phyloP scores from a whole-genome alignment of 2,888 invertebrate genomes.

The Amiota communis region DNA sequence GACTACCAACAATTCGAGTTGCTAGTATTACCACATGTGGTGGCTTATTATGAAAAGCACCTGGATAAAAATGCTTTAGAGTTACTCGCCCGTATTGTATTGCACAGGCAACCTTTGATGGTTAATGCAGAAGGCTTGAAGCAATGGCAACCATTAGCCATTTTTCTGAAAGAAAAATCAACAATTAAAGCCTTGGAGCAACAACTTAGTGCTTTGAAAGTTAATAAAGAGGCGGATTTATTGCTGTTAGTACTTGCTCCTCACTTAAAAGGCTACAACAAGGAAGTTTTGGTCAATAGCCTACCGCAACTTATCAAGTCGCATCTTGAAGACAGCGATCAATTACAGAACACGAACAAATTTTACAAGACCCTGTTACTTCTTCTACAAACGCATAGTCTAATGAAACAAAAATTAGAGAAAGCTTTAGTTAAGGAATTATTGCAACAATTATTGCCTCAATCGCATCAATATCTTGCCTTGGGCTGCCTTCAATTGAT shows the following conservation, averaged over 20 bases:
- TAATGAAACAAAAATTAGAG: conserved; percentile 47
- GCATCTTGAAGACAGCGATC: conserved; percentile 17
- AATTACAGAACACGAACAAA: neutral
- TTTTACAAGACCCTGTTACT: conserved; percentile 43
- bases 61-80: conserved; percentile 76
- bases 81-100: conserved; percentile 79
- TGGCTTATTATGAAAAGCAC: conserved; percentile 77
- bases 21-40: conserved; percentile 80
- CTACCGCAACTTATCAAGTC: conserved; percentile 37
- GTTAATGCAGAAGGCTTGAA: conserved; percentile 77
- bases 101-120: conserved; percentile 79
- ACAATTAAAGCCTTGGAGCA: conserved; percentile 54
- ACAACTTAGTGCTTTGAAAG: conserved; percentile 44
- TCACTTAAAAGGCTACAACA: conserved; percentile 61
- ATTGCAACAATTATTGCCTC: conserved; percentile 45
- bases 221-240: conserved; percentile 70
- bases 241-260: conserved; percentile 62
- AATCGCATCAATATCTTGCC: conserved; percentile 65
- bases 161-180: conserved; percentile 75
- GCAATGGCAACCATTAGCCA: conserved; percentile 80
- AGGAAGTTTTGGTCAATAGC: conserved; percentile 40
- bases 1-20: conserved; percentile 82
- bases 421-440: conserved; percentile 27
- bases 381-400: conserved; percentile 48
- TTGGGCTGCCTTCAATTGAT: conserved; percentile 67